phyloP scores from a whole-genome alignment of 2,113 vertebrate species.

The Alexandromys fortis region DNA sequence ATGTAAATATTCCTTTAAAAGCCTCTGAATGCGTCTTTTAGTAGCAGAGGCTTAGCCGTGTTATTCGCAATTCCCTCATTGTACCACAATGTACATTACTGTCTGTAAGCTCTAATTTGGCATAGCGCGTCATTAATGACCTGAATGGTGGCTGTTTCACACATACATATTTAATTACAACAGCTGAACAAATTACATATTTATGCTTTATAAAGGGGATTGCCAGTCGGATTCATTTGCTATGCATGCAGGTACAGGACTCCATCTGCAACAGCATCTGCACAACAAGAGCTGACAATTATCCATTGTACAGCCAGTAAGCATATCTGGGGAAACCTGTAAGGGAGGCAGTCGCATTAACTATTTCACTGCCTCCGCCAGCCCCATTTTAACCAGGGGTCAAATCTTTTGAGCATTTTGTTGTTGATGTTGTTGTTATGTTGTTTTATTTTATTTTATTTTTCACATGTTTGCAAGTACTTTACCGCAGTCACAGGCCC shows the following conservation, averaged over 20 bases:
- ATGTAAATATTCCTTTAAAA: slow-evolving; percentile 89
- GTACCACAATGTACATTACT: slow-evolving; percentile 91
- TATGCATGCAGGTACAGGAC: slow-evolving; percentile 97
- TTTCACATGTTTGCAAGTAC: not conserved
- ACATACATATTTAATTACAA: slow-evolving; percentile 99
- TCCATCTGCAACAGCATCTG: slow-evolving; percentile 98
- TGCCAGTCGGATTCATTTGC: slow-evolving; percentile 95
- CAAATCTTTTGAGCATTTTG: not conserved
- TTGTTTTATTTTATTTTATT: too few species aligned
- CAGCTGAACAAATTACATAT: slow-evolving; percentile 99
- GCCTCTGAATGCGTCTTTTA: slow-evolving; percentile 86
- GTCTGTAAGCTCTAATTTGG: slow-evolving; percentile 94
- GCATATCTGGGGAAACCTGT: slow-evolving; percentile 90
- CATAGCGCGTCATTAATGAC: slow-evolving; percentile 95
- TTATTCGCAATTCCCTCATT: slow-evolving; percentile 91
- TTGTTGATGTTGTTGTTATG: not conserved
- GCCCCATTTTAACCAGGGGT: slow-evolving; percentile 37
- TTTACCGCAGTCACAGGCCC: not conserved
- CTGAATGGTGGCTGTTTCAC: slow-evolving; percentile 96
- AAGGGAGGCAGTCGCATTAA: slow-evolving; percentile 87
- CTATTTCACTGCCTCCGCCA: slow-evolving; percentile 85
- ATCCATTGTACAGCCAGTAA: slow-evolving; percentile 89
- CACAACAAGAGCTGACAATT: slow-evolving; percentile 94
- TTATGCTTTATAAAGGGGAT: slow-evolving; percentile 97
- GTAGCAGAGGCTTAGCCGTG: slow-evolving; percentile 87